Conservation (phyloP, 92 coral and sea anemone genomes). For the Hydrozoanthus gracilis region DNA sequence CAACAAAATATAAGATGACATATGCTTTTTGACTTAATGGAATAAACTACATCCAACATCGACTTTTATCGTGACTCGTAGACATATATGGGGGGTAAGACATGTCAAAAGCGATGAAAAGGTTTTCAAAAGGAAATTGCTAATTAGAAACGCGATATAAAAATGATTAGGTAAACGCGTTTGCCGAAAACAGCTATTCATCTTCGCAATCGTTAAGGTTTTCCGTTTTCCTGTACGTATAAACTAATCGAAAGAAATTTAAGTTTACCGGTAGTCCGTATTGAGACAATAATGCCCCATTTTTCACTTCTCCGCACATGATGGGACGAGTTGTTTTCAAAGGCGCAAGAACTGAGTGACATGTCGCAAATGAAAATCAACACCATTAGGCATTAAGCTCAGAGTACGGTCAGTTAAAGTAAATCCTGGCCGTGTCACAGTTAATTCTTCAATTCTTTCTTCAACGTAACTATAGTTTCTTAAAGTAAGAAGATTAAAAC, state of each 20-base stretch:
- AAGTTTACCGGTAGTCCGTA: background rate
- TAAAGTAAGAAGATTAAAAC: background rate
- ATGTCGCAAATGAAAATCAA: conserved; percentile 1
- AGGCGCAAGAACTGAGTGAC: conserved; percentile 19
- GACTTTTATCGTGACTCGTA: conserved; percentile 17
- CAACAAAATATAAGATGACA: background rate
- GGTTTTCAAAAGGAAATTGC: conserved; percentile 15
- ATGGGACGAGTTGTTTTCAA: background rate
- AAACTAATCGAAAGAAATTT: background rate
- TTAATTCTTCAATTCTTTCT: background rate
- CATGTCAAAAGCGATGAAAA: background rate
- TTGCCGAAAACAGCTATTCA: background rate
- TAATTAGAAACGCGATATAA: conserved; percentile 21
- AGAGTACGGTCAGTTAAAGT: background rate
- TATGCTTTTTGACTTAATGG: conserved; percentile 29
- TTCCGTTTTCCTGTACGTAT: background rate
- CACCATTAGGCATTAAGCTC: background rate
- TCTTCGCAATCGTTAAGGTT: background rate
- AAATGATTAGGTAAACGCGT: background rate
- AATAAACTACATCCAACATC: background rate
- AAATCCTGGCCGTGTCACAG: background rate
- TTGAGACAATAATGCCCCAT: background rate
- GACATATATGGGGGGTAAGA: conserved; percentile 6
- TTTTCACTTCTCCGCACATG: no score
- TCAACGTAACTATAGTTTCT: background rate